Percentiles rank a stretch among this genome's conserved stretches.
Evolutionary conservation across 2,113 vertebrate genomes (phyloP).

Genomic region (Seriola dumerili): DNA sequence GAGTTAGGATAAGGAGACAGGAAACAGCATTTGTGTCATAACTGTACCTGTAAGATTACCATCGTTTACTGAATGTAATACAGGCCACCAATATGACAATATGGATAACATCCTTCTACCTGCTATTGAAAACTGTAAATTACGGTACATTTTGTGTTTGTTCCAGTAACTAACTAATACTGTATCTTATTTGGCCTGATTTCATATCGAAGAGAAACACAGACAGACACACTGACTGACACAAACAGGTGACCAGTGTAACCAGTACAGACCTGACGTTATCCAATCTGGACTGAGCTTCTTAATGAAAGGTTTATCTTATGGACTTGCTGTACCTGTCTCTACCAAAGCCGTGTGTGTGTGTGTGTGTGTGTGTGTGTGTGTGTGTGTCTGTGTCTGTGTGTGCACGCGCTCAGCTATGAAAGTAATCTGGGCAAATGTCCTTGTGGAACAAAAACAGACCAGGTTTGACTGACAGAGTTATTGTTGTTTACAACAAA

Average conservation of each 20-base stretch:
- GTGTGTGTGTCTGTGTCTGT: not conserved
- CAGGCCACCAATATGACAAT: no score
- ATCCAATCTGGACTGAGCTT: slow-evolving; percentile 17
- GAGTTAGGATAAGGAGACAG: not conserved
- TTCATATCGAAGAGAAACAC: not conserved
- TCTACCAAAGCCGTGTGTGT: not conserved
- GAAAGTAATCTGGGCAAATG: slow-evolving; percentile 18
- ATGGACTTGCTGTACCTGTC: not conserved
- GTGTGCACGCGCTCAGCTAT: not conserved
- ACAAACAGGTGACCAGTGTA: slow-evolving; percentile 7
- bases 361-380: slow-evolving; percentile 1
- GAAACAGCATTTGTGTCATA: not conserved
- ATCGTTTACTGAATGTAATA: not conserved
- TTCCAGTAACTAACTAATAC: not conserved
- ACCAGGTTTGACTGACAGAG: not conserved
- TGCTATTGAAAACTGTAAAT: not conserved
- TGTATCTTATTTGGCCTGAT: not conserved
- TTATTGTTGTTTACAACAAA: not conserved
- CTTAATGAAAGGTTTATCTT: slow-evolving; percentile 30
- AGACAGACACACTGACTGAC: not conserved
- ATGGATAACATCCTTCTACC: not conserved
- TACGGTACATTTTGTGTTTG: not conserved
- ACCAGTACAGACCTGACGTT: slow-evolving; percentile 1
- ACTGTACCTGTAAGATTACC: no score
- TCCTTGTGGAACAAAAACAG: slow-evolving; percentile 14